phyloP scores from a whole-genome alignment of 53 echinoderm and acorn worm species.

The Actinopyga echinites region DNA sequence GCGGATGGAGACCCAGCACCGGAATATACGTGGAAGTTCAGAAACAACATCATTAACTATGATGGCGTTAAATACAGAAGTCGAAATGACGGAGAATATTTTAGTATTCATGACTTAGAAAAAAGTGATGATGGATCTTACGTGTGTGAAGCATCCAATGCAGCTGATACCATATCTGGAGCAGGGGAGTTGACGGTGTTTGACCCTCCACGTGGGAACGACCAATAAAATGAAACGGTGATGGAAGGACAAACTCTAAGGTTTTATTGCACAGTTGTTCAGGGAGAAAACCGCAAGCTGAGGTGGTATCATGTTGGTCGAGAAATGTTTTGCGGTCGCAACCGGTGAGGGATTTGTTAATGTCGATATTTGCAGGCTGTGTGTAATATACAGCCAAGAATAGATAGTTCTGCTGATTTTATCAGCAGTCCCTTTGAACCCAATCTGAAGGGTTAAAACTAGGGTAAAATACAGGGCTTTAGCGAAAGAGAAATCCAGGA shows the following conservation, averaged over 20 bases:
- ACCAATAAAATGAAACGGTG: constrained; percentile 51
- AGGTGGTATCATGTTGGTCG: background rate
- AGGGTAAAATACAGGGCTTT: no score
- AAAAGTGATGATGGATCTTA: constrained; percentile 63
- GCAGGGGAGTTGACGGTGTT: constrained; percentile 66
- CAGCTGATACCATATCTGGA: constrained; percentile 29
- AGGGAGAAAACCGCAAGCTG: constrained; percentile 4
- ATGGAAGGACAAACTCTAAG: constrained; percentile 25
- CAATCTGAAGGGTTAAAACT: no score
- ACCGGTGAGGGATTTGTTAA: constrained; percentile 1
- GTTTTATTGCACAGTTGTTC: constrained; percentile 16
- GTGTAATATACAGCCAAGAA: no score
- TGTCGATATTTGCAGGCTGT: no score
- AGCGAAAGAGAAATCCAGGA: no score
- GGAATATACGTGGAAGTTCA: constrained; percentile 62
- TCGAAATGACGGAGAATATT: constrained; percentile 47
- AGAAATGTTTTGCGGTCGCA: constrained; percentile 5
- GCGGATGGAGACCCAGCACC: constrained; percentile 85
- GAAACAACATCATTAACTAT: constrained; percentile 13
- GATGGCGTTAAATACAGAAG: constrained; percentile 58
- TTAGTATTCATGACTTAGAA: constrained; percentile 64
- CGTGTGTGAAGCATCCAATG: constrained; percentile 68
- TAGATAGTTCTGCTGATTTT: no score
- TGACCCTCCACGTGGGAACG: constrained; percentile 62
- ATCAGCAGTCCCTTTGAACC: no score